These are phyloP conservation scores for Parnassius smintheus DNA, from an alignment of 2,888 invertebrate genomes.

Conservation along the genomic window DNA sequence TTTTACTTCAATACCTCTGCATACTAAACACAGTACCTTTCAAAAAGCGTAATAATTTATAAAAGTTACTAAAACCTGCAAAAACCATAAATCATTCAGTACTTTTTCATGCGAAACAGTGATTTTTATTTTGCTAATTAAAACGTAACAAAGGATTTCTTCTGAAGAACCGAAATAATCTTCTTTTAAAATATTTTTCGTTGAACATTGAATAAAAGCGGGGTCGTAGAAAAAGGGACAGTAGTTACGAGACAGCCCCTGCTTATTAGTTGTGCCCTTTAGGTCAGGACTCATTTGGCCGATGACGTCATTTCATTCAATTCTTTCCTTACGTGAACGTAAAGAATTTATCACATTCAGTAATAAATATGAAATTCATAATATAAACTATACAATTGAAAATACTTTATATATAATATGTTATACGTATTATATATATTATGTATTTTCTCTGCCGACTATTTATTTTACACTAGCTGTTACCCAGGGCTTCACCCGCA, in stretches of 20 bases:
- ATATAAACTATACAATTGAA: no score
- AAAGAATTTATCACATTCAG: constrained; percentile 9
- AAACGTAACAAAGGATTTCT: constrained; percentile 20
- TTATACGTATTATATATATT: no score
- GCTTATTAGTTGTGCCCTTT: constrained; percentile 45
- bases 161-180: constrained; percentile 24
- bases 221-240: constrained; percentile 37
- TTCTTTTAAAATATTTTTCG: constrained; percentile 29
- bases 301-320: constrained; percentile 52
- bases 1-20: no score
- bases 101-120: constrained; percentile 17
- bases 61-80: no score
- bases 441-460: no score
- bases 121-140: constrained; percentile 19
- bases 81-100: constrained; percentile 9
- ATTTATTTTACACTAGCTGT: no score
- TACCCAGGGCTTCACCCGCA: no score
- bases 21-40: no score
- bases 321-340: constrained; percentile 36
- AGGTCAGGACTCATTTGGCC: constrained; percentile 43
- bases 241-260: constrained; percentile 40
- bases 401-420: no score
- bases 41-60: no score
- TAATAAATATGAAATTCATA: background rate
- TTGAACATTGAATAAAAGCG: constrained; percentile 31